A percentile compares a stretch with the other conserved stretches of the same genome.
Conservation (phyloP, 2,113 vertebrate species). For the Myrmecophaga tridactyla region DNA sequence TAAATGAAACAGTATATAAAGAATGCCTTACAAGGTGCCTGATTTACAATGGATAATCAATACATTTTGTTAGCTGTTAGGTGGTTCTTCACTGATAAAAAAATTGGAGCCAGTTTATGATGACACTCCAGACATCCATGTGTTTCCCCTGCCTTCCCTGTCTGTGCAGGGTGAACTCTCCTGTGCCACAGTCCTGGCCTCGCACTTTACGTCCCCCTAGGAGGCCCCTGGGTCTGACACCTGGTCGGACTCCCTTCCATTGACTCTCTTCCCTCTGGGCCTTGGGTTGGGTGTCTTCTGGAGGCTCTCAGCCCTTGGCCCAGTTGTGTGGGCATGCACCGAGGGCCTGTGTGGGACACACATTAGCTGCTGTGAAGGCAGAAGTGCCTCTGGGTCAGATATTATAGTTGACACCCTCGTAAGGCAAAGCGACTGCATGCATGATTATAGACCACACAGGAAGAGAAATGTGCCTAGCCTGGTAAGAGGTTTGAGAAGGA, state of each 20-base stretch:
- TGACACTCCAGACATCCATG: fast-evolving
- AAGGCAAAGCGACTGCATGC: background rate
- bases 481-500: background rate
- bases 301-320: no score
- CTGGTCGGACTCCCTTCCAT: no score
- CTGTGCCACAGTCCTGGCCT: background rate
- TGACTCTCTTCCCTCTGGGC: background rate
- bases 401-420: background rate
- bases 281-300: background rate
- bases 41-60: background rate
- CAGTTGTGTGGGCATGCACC: fast-evolving
- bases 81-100: background rate
- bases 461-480: background rate
- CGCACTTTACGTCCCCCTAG: fast-evolving
- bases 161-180: no score
- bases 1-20: background rate
- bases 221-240: background rate
- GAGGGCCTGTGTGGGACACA: fast-evolving
- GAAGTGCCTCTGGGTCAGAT: background rate
- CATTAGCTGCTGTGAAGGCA: background rate
- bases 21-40: background rate
- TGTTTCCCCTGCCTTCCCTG: background rate
- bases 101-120: background rate
- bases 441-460: background rate
- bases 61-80: background rate